Evolutionary conservation across 2,797 vertebrate species (phyloP).

Genomic region (Xenops minutus): DNA sequence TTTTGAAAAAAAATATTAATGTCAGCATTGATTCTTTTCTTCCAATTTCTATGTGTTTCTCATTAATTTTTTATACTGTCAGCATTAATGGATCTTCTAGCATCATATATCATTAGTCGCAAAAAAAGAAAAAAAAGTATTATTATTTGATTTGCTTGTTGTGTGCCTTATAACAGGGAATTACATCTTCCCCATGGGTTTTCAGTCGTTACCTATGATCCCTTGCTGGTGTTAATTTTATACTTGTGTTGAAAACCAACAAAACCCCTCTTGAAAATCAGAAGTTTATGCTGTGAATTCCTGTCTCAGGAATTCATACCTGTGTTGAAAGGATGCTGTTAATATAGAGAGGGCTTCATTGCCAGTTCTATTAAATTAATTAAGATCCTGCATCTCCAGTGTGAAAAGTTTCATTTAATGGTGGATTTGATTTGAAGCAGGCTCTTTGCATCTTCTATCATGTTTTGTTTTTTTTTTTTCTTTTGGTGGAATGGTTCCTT

Average conservation of each 20-base stretch:
- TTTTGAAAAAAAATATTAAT: background rate
- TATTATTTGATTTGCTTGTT: background rate
- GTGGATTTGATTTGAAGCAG: background rate
- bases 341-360: background rate
- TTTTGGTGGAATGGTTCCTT: background rate
- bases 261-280: background rate
- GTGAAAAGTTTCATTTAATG: background rate
- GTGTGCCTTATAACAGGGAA: background rate
- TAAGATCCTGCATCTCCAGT: background rate
- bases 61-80: background rate
- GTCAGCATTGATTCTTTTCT: background rate
- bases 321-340: background rate
- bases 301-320: background rate
- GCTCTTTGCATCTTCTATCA: background rate
- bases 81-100: background rate
- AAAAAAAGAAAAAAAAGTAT: background rate
- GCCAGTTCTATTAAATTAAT: background rate
- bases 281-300: background rate
- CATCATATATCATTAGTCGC: background rate
- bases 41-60: background rate
- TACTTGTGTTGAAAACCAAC: background rate
- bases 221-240: background rate
- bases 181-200: background rate
- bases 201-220: background rate
- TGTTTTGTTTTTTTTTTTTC: background rate